Base-by-base conservation (phyloP, 1,140 invertebrate genomes). In the Procambarus virginalis region DNA sequence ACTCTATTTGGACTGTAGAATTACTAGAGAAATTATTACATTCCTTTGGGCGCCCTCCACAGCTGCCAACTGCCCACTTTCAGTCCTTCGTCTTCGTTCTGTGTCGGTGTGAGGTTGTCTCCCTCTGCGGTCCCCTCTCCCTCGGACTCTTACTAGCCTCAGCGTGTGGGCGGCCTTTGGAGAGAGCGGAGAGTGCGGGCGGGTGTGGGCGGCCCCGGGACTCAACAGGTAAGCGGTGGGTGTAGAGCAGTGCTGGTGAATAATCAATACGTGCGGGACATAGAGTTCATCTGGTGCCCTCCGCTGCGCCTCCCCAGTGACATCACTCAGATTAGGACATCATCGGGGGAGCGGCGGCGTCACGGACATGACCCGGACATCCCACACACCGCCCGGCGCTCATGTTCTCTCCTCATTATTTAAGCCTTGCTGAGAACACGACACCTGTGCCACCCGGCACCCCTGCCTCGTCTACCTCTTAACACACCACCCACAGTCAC, bases 191-290 rank as follows among this genome's bases (percentile, higher is more conserved):
- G n/a, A 22, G n/a, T 2, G n/a, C 10, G 64, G 64, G 64, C 14
- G 64, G 64, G 64, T 68, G 64, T 68, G 68, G 68, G 68, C 22
- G 68, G 68, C 68, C n/a, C 14, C n/a, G 68, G n/a, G 68, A 34
- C 68, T 73, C 68, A 73, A 73, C 68, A 73, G 68, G 68, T 73
- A 73, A 73, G 68, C 68, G 68, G 68, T 73, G 68, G 64, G 64
- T n/a, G 68, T 73, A 73, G 68, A 73, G 68, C 68, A 22, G 22
- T 73, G 68, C 68, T 73, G 68, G 68, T 34, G 68, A 73, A 73
- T 73, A 73, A 73, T 73, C 68, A 73, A 73, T 73, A 73, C 68
- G 22, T 22, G n/a, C n/a, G 68, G 68, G 68, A 73, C 68, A 73
- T 34, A 9, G 68, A 73, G 68, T n/a, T 73, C 68, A 73, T 73